Base-by-base conservation (phyloP, 1,140 invertebrate genomes). In the Zaprionus gabonicus region DNA sequence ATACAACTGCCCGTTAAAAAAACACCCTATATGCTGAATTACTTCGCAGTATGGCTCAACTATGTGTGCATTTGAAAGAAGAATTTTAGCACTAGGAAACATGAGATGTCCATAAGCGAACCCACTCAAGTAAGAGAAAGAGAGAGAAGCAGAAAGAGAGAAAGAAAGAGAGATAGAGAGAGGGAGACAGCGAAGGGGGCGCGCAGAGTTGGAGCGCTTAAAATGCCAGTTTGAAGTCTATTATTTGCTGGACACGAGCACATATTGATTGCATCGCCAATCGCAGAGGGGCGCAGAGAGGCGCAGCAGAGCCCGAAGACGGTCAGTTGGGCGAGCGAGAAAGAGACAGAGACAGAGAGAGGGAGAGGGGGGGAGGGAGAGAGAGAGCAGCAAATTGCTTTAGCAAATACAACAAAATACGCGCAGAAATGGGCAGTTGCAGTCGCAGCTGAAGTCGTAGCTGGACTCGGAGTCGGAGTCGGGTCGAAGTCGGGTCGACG, bases 241-340 rank as follows among this genome's bases (percentile, higher is more conserved):
- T 92, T 92, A 92, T 92, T 92, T 92, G 91, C 81, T 91, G 91
- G 91, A 92, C 91, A 91, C 91, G 91, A 92, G 91, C 83, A 88
- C 74, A 85, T 91, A 92, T 92, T 92, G 91, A 92, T 92, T 88
- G 91, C 82, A 92, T 92, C 91, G 87, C 38, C 77, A 74, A 80
- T 70, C 63, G 60, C 59, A 62, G 56, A 28, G 49, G 64, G 46
- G 62, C n/a, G 27, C 25, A 38, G 31, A 7, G 13, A 34, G 20
- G 34, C 7, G 38, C 12, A 57, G 20, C 38, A 57, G 38, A 60
- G 49, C 53, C 34, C 41, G 55, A 36, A 20, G 51, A 36, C 38
- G 41, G 31, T 57, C 80, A 71, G 83, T 57, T 59, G 68, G 41
- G 46, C 41, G n/a, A 51, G 46, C 23, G 4, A 25, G 20, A 20